Conservation (phyloP, 1,140 invertebrate species). For the Brevipalpus yothersi region DNA sequence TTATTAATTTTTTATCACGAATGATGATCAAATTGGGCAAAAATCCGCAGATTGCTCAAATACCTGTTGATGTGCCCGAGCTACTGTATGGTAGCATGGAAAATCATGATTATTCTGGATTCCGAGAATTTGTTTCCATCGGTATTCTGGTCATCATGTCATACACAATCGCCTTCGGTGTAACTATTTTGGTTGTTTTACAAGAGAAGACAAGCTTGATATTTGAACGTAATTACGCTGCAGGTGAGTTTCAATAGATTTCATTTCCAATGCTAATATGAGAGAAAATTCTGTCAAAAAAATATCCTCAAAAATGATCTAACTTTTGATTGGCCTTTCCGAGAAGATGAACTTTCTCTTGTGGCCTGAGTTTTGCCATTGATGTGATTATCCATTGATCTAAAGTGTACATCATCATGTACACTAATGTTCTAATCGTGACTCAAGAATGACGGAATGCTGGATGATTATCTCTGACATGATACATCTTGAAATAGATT, state of each 20-base stretch:
- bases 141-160: not conserved
- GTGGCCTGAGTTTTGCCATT: too few relatives aligned
- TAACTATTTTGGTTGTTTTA: not conserved
- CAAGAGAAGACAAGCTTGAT: conserved; percentile 58
- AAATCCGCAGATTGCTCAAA: not conserved
- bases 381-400: too few relatives aligned
- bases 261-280: too few relatives aligned
- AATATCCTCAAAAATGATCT: too few relatives aligned
- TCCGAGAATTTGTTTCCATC: not conserved
- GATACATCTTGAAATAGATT: too few relatives aligned
- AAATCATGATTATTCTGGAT: not conserved
- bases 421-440: too few relatives aligned
- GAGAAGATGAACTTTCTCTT: too few relatives aligned
- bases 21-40: not conserved
- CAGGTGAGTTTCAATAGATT: conserved; percentile 34
- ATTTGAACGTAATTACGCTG: conserved; percentile 60
- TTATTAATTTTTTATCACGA: not conserved
- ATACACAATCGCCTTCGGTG: not conserved
- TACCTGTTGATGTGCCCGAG: not conserved
- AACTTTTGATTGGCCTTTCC: too few relatives aligned
- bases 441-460: too few relatives aligned
- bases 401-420: too few relatives aligned
- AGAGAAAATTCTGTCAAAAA: too few relatives aligned
- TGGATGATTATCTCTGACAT: too few relatives aligned
- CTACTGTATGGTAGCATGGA: not conserved